phyloP scores from a whole-genome alignment of 2,888 invertebrate genomes.

The Cataglyphis cursor region DNA sequence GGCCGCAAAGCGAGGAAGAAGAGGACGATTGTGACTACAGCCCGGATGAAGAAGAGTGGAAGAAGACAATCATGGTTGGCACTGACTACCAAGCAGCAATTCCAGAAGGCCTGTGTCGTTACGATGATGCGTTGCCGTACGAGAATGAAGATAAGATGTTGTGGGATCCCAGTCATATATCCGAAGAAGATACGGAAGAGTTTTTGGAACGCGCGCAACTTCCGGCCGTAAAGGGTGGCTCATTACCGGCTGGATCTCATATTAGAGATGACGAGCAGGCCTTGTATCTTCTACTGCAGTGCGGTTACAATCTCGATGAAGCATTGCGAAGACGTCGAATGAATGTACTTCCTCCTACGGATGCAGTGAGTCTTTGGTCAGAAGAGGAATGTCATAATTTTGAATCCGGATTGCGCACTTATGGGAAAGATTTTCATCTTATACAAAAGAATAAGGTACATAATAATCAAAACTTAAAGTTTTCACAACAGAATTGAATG shows the following conservation, averaged over 20 bases:
- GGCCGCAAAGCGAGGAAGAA: constrained; percentile 93
- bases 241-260: constrained; percentile 92
- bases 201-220: constrained; percentile 90
- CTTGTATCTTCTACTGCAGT: constrained; percentile 95
- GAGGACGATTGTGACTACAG: constrained; percentile 94
- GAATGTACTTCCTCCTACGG: constrained; percentile 90
- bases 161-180: constrained; percentile 95
- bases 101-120: constrained; percentile 96
- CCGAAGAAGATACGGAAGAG: constrained; percentile 92
- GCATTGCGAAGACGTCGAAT: constrained; percentile 94
- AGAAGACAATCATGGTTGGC: constrained; percentile 98
- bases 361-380: constrained; percentile 96
- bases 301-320: constrained; percentile 98
- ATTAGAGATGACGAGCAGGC: constrained; percentile 96
- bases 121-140: constrained; percentile 97
- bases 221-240: constrained; percentile 85
- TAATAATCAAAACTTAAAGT: neutral
- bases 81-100: constrained; percentile 97
- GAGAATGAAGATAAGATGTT: constrained; percentile 98
- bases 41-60: constrained; percentile 95
- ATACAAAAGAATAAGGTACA: constrained; percentile 96
- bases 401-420: constrained; percentile 96
- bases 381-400: constrained; percentile 99
- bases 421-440: constrained; percentile 98
- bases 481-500: neutral